Evolutionary conservation across 23 tunicate species (phyloP).

Genomic region (Trididemnum nubilum): DNA sequence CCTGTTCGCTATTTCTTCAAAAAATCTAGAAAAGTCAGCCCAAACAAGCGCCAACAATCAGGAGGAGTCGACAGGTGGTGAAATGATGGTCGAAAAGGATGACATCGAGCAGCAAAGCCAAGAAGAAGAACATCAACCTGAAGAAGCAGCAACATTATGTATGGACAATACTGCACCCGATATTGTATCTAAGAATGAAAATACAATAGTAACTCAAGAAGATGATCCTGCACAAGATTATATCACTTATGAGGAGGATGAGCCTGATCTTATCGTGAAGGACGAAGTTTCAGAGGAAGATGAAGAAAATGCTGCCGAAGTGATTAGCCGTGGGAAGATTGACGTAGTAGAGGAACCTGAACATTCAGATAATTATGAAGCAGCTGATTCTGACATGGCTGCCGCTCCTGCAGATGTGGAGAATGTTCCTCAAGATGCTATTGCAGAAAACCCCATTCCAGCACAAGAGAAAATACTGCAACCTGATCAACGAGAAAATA

Average conservation of each 20-base stretch:
- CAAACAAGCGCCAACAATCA: neutral
- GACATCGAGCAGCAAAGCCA: neutral
- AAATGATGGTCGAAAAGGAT: neutral
- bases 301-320: neutral
- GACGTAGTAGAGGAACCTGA: conserved; percentile 4
- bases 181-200: too few species aligned
- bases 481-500: neutral
- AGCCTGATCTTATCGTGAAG: conserved; percentile 5
- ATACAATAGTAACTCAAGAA: too few species aligned
- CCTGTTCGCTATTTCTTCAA: conserved; percentile 2
- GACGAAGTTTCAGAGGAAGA: conserved; percentile 37
- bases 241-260: conserved; percentile 5
- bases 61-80: neutral
- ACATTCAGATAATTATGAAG: conserved; percentile 4
- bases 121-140: neutral
- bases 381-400: conserved; percentile 7
- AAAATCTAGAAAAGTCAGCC: conserved; percentile 18
- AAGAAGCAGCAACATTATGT: neutral
- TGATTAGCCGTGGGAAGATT: neutral
- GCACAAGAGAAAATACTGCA: neutral
- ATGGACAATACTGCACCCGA: too few species aligned
- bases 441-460: neutral
- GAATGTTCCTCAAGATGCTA: neutral
- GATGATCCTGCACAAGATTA: too few species aligned
- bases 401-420: neutral